These are phyloP conservation scores for Scolopax bukidnonensis DNA, from an alignment of 2,797 vertebrate species.

Conservation along the genomic window DNA sequence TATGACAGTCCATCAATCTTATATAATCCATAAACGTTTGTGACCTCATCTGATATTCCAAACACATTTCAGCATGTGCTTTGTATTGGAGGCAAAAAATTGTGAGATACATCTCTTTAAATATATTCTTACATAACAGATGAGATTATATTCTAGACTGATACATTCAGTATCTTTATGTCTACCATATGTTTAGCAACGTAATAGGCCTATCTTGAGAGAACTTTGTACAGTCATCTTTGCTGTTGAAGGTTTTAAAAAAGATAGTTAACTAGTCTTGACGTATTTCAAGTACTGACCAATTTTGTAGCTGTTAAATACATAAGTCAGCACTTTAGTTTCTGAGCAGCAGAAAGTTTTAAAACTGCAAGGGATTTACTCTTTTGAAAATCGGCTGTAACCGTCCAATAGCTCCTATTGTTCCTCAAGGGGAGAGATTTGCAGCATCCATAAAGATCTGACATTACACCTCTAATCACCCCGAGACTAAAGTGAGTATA, in stretches of 20 bases:
- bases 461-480: neutral
- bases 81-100: neutral
- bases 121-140: slow-evolving; percentile 1
- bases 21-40: neutral
- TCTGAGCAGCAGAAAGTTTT: slow-evolving; percentile 28
- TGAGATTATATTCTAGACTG: neutral
- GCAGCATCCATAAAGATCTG: neutral
- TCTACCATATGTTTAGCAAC: slow-evolving; percentile 26
- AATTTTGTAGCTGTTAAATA: neutral
- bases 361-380: slow-evolving; percentile 37
- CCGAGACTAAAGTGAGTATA: neutral
- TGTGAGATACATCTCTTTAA: neutral
- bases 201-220: neutral
- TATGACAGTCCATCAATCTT: neutral
- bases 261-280: neutral
- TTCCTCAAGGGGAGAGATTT: slow-evolving; percentile 31
- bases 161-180: slow-evolving; percentile 9
- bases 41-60: neutral
- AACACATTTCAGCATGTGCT: neutral
- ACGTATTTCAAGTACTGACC: neutral
- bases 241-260: neutral
- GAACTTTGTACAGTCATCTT: neutral
- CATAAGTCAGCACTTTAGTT: slow-evolving; percentile 22
- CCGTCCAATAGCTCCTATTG: slow-evolving; percentile 22
- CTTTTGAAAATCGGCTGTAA: slow-evolving; percentile 63